Conservation (phyloP, 2,797 vertebrate species). For the Gymnoscopelus microlampas region DNA sequence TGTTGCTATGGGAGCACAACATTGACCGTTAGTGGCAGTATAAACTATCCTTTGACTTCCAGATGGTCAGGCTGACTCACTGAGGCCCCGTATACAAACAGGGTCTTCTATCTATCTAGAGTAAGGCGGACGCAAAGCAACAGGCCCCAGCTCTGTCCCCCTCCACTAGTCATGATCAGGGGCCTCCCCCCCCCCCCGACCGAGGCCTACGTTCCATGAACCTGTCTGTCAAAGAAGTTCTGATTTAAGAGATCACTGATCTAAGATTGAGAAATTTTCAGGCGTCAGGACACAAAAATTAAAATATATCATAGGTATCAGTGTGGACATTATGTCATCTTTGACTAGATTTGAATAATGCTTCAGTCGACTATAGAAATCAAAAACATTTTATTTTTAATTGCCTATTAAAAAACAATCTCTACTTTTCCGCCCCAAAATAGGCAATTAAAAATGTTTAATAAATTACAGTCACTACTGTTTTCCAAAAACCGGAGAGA, state of each 20-base stretch:
- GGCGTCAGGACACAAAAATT: no score
- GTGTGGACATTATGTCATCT: no score
- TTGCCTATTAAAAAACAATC: no score
- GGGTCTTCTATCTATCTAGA: slow-evolving; percentile 20
- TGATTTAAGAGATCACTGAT: not conserved
- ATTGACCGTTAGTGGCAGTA: slow-evolving; percentile 28
- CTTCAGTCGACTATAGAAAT: no score
- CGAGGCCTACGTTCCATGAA: slow-evolving; percentile 3
- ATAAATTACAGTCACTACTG: no score
- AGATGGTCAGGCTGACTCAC: slow-evolving; percentile 39
- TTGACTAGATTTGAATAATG: no score
- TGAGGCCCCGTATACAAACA: slow-evolving; percentile 28
- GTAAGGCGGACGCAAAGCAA: slow-evolving; percentile 11
- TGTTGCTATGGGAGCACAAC: slow-evolving; percentile 29
- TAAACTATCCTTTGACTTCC: slow-evolving; percentile 57
- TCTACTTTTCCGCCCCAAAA: no score
- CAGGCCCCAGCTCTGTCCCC: slow-evolving; percentile 14
- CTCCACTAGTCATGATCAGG: slow-evolving; percentile 8
- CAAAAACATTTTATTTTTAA: no score
- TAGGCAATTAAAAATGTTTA: no score
- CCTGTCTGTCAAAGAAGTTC: slow-evolving; percentile 7
- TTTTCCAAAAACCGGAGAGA: no score
- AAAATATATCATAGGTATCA: no score
- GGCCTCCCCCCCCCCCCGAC: not conserved
- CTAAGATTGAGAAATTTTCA: not conserved